phyloP scores from a whole-genome alignment of 2,888 invertebrate genomes.

The Pachydiplax longipennis region DNA sequence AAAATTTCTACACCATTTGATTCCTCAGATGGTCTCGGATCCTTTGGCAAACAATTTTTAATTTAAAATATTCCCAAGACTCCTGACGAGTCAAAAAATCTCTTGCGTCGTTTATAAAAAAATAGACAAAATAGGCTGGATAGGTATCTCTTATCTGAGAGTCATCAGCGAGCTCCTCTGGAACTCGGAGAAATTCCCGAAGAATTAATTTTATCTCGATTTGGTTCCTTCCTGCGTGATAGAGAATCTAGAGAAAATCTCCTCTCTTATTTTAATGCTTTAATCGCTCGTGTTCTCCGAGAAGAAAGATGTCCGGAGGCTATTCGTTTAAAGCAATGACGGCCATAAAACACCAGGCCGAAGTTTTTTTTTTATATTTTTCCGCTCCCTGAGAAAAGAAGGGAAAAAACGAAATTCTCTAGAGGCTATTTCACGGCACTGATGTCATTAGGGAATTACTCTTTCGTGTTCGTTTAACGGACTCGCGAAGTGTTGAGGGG shows the following conservation, averaged over 20 bases:
- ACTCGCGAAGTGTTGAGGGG: constrained; percentile 27
- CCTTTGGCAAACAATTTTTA: not conserved
- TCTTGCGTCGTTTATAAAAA: not conserved
- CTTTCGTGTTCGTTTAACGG: constrained; percentile 23
- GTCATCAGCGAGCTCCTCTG: not conserved
- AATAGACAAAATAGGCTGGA: not conserved
- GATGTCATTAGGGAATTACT: constrained; percentile 27
- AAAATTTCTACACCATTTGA: not conserved
- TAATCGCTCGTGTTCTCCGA: not conserved
- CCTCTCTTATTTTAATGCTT: not conserved
- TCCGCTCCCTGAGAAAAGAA: not conserved
- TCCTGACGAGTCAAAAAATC: not conserved
- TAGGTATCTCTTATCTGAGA: not conserved
- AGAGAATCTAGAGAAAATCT: not conserved
- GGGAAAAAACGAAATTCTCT: not conserved
- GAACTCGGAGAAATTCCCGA: not conserved
- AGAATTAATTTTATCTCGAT: not conserved
- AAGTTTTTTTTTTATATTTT: not conserved
- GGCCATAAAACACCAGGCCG: constrained; percentile 6
- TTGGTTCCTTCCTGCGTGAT: not conserved
- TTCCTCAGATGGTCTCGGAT: not conserved
- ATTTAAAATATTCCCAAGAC: not conserved
- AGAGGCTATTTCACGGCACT: constrained; percentile 26
- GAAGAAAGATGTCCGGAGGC: not conserved
- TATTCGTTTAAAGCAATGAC: not conserved